Base-by-base conservation (phyloP, 2,888 invertebrate species). In the Galerucella nymphaeae region DNA sequence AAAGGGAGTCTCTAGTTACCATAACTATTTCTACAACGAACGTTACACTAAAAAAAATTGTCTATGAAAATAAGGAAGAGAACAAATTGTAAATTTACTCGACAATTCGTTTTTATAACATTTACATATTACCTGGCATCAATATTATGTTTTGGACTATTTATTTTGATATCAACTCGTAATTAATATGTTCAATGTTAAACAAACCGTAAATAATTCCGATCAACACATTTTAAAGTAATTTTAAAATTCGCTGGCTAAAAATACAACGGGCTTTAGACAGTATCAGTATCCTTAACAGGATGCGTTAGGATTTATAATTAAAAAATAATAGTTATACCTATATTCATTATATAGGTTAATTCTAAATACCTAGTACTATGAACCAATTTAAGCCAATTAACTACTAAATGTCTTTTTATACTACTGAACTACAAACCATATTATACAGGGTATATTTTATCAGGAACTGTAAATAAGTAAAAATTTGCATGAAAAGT, bases 201-300 rank as follows among this genome's bases (percentile, higher is more conserved):
- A 53, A 53, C 53, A 53, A 53, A 53, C 18, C 53, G 16, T 53
- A 53, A 53, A 53, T 53, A 53, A 53, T 53, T 53, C n/a, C 53
- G 18, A 53, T 53, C 53, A 53, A 53, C 53, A 53, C 53, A 9
- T 53, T 48, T 48, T 48, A n/a, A 48, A 48, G 48, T 48, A 14
- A 48, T 48, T 48, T 48, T 13, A 14, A 14, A n/a, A n/a, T 48
- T 48, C 48, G 6, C n/a, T 8, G 48, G 14, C n/a, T 48, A 48
- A 48, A 48, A 48, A 48, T 48, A 48, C 4, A n/a, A 6, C n/a
- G 48, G n/a, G 13, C 8, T 48, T 48, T 48, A 38, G n/a, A 48
- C 48, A 48, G n/a, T n/a, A n/a, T n/a, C n/a, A 48, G 14, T 14
- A n/a, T 14, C 48, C n/a, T 48, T 48, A 48, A 48, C n/a, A 48